Evolutionary conservation across 1,140 invertebrate species (phyloP).

Genomic region (Chionoecetes opilio): DNA sequence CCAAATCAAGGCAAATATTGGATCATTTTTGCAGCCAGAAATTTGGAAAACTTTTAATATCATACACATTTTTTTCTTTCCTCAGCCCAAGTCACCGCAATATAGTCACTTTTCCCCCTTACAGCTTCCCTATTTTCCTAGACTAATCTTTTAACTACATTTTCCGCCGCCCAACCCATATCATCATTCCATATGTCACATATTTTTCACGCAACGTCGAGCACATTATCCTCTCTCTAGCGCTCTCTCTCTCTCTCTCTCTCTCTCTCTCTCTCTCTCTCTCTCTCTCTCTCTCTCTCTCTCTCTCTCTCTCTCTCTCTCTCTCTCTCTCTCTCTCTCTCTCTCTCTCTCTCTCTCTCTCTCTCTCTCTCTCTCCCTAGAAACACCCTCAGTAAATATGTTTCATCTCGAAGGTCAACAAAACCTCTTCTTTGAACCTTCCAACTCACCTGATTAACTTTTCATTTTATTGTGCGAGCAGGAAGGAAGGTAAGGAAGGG

Average conservation of each 20-base stretch:
- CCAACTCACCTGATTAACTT: conserved; percentile 48
- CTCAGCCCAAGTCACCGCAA: too few relatives aligned
- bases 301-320: background rate
- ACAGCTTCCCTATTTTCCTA: too few relatives aligned
- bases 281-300: background rate
- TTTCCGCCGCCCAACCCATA: too few relatives aligned
- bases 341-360: conserved; percentile 42
- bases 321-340: conserved; percentile 30
- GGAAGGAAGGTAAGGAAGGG: background rate
- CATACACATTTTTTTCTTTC: too few relatives aligned
- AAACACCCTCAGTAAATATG: background rate
- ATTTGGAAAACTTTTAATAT: too few relatives aligned
- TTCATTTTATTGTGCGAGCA: conserved; percentile 43
- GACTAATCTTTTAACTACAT: too few relatives aligned
- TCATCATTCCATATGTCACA: too few relatives aligned
- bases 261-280: too few relatives aligned
- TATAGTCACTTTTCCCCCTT: too few relatives aligned
- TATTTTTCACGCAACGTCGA: too few relatives aligned
- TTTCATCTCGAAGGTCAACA: background rate
- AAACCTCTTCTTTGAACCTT: background rate
- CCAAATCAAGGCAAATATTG: too few relatives aligned
- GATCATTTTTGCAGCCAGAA: too few relatives aligned
- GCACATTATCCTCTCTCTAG: background rate
- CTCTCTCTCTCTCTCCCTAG: conserved; percentile 10
- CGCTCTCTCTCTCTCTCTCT: background rate